Percentiles rank a stretch among this genome's conserved stretches.
Evolutionary conservation across 2,888 invertebrate species (phyloP).

Genomic region (Acrobasis repandana): DNA sequence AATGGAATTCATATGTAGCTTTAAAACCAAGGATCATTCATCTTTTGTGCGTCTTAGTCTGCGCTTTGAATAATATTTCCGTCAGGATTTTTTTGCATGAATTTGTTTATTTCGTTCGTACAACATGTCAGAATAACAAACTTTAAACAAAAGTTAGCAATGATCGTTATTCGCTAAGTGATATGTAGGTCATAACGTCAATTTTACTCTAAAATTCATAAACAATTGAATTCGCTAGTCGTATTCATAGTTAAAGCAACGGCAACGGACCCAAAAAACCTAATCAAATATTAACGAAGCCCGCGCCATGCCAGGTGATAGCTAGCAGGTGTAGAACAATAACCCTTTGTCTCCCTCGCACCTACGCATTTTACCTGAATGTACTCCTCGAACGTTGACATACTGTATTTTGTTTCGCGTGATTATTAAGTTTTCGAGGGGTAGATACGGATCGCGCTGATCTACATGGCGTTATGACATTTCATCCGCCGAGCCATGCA

Average conservation of each 20-base stretch:
- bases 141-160: no score
- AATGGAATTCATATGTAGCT: constrained; percentile 16
- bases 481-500: constrained; percentile 57
- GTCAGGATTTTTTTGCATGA: not conserved
- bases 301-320: constrained; percentile 72
- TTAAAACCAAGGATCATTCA: constrained; percentile 13
- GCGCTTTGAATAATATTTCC: not conserved
- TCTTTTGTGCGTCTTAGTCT: not conserved
- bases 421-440: constrained; percentile 62
- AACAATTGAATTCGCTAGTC: constrained; percentile 43
- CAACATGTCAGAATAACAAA: no score
- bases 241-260: constrained; percentile 61
- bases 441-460: constrained; percentile 59
- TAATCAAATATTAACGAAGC: constrained; percentile 76
- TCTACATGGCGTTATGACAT: constrained; percentile 60
- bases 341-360: constrained; percentile 56
- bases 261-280: constrained; percentile 66
- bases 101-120: not conserved
- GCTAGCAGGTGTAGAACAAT: constrained; percentile 73
- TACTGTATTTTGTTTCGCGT: constrained; percentile 55
- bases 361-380: constrained; percentile 37
- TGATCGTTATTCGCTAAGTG: not conserved
- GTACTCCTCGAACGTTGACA: constrained; percentile 48
- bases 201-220: constrained; percentile 36
- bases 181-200: not conserved